Base-by-base conservation (phyloP, 2,888 invertebrate genomes). In the Conistra vaccinii region DNA sequence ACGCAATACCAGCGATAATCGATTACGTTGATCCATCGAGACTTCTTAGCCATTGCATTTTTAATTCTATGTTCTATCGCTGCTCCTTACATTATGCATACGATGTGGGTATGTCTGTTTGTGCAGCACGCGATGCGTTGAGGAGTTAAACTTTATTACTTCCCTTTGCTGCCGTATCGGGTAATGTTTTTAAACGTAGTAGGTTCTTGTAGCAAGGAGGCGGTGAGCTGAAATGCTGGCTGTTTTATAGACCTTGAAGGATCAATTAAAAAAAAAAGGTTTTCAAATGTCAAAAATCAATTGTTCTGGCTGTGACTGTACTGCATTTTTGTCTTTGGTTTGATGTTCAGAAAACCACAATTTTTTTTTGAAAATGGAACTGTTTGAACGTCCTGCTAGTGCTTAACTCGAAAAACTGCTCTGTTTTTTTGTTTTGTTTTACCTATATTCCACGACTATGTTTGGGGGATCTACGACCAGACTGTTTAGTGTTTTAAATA, bases 121-220 rank as follows among this genome's bases (percentile, higher is more conserved):
- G 62, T 48, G 55, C 35, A 23, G 35, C 80, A 80, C 80, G 83
- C 80, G 83, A 80, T 80, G 62, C 32, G 71, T 78, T 69, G 78
- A 67, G n/a, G 29, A 69, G n/a, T 57, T 32, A 12, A 51, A 81
- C 53, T 80, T 39, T 80, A 80, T 78, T 35, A n/a, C 67, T 83
- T 80, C 67, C 80, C 14, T 58, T 45, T 1, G 39, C 42, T 23
- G 20, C 69, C 42, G 65, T 66, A 66, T 63, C 81, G n/a, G 32
- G 68, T 42, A 53, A 42, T 55, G 81, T 81, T 73, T 62, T 65
- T 17, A 73, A 73, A 26, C 10, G 26, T 26, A 42, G 45, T 20
- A 4, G 29, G 20, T 73, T 20, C 23, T 73, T 26, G 29, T 39
- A 32, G 26, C 17, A 42, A 63, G 42, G n/a, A 45, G 45, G 79